Conservation (phyloP, 2,113 vertebrate genomes). For the Narcine bancroftii region DNA sequence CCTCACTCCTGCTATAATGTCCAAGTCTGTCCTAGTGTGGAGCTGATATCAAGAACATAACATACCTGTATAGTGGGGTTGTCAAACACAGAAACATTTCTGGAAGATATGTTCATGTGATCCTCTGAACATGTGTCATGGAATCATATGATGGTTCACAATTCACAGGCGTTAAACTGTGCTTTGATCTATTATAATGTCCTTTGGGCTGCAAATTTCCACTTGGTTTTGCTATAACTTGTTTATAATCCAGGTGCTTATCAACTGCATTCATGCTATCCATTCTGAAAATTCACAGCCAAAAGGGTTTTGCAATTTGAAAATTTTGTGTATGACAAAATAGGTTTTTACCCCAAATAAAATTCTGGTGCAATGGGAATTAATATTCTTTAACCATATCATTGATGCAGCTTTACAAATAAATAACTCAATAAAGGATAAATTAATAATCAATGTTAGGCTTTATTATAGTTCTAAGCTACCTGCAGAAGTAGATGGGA, state of each 20-base stretch:
- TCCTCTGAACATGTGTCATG: background rate
- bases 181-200: background rate
- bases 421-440: background rate
- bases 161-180: background rate
- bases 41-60: background rate
- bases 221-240: no score
- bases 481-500: background rate
- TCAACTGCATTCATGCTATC: background rate
- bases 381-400: background rate
- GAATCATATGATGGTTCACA: background rate
- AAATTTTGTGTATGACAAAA: background rate
- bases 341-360: background rate
- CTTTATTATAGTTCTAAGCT: background rate
- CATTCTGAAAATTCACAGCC: background rate
- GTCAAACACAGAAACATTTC: background rate
- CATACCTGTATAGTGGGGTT: background rate
- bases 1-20: no score
- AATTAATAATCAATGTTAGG: background rate
- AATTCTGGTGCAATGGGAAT: background rate
- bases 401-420: background rate
- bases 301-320: background rate
- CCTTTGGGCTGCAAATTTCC: background rate
- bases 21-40: background rate
- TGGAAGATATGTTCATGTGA: background rate
- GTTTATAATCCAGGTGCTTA: no score